Conservation (phyloP, 2,888 invertebrate species). For the Aleiodes leptofemur region DNA sequence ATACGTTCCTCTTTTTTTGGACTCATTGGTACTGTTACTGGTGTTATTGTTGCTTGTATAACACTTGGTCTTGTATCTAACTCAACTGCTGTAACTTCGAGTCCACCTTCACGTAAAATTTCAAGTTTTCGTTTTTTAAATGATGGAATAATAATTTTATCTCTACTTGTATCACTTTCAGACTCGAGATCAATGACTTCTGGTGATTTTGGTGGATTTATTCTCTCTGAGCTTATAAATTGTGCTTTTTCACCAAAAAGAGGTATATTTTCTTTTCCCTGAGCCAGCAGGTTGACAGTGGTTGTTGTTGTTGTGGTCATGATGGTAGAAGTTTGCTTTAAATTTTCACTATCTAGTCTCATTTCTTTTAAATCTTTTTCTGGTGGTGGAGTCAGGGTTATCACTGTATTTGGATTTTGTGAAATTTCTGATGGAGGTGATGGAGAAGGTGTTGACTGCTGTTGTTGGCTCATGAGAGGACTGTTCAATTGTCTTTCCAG, state of each 20-base stretch:
- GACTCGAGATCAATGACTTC: conserved; percentile 81
- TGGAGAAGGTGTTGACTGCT: conserved; percentile 58
- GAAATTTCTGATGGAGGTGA: conserved; percentile 63
- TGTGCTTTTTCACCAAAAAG: conserved; percentile 71
- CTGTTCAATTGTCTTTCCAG: conserved; percentile 71
- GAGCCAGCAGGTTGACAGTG: conserved; percentile 69
- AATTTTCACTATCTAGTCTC: conserved; percentile 61
- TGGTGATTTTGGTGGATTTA: conserved; percentile 78
- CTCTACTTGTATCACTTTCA: conserved; percentile 68
- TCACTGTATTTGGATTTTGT: conserved; percentile 72
- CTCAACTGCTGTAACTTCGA: conserved; percentile 84
- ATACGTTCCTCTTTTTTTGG: conserved; percentile 62
- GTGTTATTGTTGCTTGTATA: conserved; percentile 76
- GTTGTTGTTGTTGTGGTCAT: not conserved
- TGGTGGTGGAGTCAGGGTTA: conserved; percentile 74
- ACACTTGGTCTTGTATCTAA: conserved; percentile 73
- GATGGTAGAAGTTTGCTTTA: not conserved
- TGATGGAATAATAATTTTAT: conserved; percentile 73
- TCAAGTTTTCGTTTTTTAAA: conserved; percentile 85
- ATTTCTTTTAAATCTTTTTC: conserved; percentile 72
- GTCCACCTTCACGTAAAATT: conserved; percentile 84
- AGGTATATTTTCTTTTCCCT: conserved; percentile 79
- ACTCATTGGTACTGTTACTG: conserved; percentile 70
- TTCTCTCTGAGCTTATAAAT: conserved; percentile 65
- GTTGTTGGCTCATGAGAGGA: conserved; percentile 63